phyloP scores from a whole-genome alignment of 2,888 invertebrate genomes.

The Barypeithes pellucidus region DNA sequence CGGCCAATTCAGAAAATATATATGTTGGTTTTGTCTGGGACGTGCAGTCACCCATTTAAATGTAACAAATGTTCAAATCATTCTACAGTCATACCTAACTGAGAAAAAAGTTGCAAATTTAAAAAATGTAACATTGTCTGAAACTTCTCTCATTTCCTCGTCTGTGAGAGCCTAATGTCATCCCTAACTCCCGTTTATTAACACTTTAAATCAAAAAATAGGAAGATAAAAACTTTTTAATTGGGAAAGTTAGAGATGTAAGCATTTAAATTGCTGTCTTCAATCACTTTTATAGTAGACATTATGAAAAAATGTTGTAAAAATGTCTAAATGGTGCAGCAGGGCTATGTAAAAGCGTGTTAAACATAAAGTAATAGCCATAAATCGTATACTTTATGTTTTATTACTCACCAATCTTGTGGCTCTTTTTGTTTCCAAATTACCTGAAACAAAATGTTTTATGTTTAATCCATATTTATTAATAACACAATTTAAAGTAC shows the following conservation, averaged over 20 bases:
- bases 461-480: not conserved
- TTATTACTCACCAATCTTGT: not conserved
- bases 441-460: constrained; percentile 15
- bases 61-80: no score
- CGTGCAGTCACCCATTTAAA: no score
- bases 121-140: not conserved
- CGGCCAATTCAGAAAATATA: no score
- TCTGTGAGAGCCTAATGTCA: not conserved
- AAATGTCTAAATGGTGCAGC: constrained; percentile 27
- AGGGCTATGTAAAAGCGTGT: constrained; percentile 1
- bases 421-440: not conserved
- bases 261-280: constrained; percentile 34
- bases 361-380: constrained; percentile 5
- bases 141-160: constrained; percentile 20
- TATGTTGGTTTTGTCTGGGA: no score
- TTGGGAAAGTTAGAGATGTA: constrained; percentile 38
- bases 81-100: not conserved
- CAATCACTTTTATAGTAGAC: constrained; percentile 39
- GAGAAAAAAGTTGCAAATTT: not conserved
- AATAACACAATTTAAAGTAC: no score
- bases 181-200: constrained; percentile 19
- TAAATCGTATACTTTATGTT: constrained; percentile 17
- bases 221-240: constrained; percentile 37
- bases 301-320: constrained; percentile 33
- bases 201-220: constrained; percentile 33